phyloP scores from a whole-genome alignment of 2,888 invertebrate genomes.

The Punctoribates punctum region DNA sequence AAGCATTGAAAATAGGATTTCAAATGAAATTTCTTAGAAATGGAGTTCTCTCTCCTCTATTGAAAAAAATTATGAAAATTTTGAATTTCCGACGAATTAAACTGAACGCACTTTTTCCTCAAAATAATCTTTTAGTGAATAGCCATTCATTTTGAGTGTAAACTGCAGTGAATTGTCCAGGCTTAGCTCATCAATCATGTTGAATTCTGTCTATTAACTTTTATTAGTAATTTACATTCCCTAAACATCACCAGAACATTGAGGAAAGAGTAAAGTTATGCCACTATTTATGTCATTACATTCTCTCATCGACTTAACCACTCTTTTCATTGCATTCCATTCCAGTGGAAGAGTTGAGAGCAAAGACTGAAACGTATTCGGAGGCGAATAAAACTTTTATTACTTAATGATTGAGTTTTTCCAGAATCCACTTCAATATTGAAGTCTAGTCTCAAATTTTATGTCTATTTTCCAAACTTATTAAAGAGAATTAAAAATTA shows the following conservation, averaged over 20 bases:
- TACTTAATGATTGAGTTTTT: too few relatives aligned
- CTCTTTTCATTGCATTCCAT: constrained; percentile 18
- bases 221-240: constrained; percentile 28
- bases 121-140: too few relatives aligned
- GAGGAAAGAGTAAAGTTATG: not conserved
- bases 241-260: not conserved
- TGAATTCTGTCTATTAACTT: constrained; percentile 10
- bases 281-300: constrained; percentile 23
- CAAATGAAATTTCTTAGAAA: too few relatives aligned
- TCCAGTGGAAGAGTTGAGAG: too few relatives aligned
- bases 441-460: not conserved
- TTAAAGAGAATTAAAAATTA: not conserved
- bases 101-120: too few relatives aligned
- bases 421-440: not conserved
- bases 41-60: too few relatives aligned
- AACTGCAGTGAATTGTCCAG: not conserved
- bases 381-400: too few relatives aligned
- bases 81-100: too few relatives aligned
- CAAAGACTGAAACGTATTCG: too few relatives aligned
- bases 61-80: too few relatives aligned
- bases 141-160: not conserved
- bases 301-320: not conserved
- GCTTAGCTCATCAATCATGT: constrained; percentile 7
- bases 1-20: too few relatives aligned
- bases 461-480: not conserved